Evolutionary conservation across 2,888 invertebrate genomes (phyloP), one percentile per base, ranked within the genome.

Genomic region (Lumbricus terrestris): DNA sequence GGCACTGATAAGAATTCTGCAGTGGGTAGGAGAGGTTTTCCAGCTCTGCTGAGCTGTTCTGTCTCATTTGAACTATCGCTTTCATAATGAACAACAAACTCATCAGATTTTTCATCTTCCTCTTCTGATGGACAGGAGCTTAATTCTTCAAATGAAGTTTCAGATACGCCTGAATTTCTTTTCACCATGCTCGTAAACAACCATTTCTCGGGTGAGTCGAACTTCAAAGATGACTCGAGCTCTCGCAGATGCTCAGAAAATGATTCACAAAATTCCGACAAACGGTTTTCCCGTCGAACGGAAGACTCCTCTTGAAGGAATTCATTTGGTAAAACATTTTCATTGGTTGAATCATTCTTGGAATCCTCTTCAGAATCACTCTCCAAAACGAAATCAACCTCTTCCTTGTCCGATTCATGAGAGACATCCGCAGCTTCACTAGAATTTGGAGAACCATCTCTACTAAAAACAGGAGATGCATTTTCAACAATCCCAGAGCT

Each of bases 191-290:
- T 85, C 6, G 34, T 29, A 89, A 89, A 35, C 37, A 91, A 34
- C 91, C 91, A 91, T 89, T 90, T 91, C 18, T 91, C 91, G 11
- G 90, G 91, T 23, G 91, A 90, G 47, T 91, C 91, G 88, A 91
- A 91, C 85, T 88, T 90, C 47, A 91, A 35, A 40, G 83, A 89
- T 13, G 89, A 42, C n/a, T 88, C 83, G 13, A 91, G 82, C 33
- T 91, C 40, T 47, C 82, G n/a, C 69, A 91, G 90, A 38, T 90
- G 90, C 88, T 90, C 88, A 23, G 90, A 90, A 82, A 91, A 89
- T 18, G 91, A 91, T 38, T 89, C 90, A 42, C 82, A 88, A 35
- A 47, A 89, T 18, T 88, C 88, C 23, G 40, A 42, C 6, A 29
- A 42, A 40, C 88, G 33, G n/a, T 29, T 35, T 37, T 88, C 33